Base-by-base conservation (phyloP, 2,797 vertebrate species). In the Schizothorax lantsangensis region DNA sequence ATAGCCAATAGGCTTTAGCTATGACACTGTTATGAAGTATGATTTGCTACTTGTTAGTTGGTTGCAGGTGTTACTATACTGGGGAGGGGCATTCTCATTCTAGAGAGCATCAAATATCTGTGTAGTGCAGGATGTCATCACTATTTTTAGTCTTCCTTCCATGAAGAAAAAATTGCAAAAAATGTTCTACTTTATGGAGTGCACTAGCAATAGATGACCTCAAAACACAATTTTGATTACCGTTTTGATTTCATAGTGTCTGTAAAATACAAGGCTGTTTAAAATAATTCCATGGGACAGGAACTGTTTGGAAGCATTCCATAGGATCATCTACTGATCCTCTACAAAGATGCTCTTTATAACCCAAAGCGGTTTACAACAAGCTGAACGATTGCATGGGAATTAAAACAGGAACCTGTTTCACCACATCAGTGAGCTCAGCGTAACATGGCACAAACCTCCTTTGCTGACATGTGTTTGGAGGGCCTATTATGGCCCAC, bases 401-500 rank as follows among this genome's bases (percentile, higher is more conserved):
- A 49, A 72, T 73, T 86, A 47, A 72, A 81, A 73, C 40, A 81
- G 84, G 52, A 86, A 86, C 78, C 77, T 86, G 77, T 71, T 72
- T 80, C 19, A 64, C 68, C 59, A 77, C 80, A 83, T 69, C 45
- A 62, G 30, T 59, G 30, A 84, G 71, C 87, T 75, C 52, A 36
- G 26, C 14, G 57, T 84, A 88, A 86, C 75, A 72, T 78, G 78
- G 47, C 54, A 74, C 79, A 64, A 90, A 81, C 21, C 26, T 40
- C 21, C 47, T 71, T 74, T 54, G 6, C 73, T 33, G 74, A 30
- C 91, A 85, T 88, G 36, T 43, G 91, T 95, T 95, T 93, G 95
- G 94, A 95, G 94, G 94, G 94, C 90, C 91, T 92, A 91, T 92
- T 90, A 91, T 89, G 90, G 89, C 92, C 79, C 40, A 43, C 93